Evolutionary conservation across 2,888 invertebrate species (phyloP), one percentile per base, ranked within the genome.

Genomic region (Octonoba sinensis): DNA sequence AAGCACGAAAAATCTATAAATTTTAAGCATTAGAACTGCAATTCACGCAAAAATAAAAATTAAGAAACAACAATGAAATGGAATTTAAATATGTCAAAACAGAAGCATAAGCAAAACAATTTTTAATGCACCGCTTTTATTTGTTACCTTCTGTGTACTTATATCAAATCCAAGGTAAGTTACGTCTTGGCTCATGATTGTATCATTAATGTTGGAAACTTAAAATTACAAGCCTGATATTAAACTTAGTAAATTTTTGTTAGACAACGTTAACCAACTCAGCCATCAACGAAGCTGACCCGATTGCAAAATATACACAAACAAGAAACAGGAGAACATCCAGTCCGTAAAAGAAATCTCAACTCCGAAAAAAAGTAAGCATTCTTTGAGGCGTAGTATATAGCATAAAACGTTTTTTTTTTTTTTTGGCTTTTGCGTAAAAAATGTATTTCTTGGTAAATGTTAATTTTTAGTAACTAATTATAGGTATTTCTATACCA

Each of bases 131-230:
- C 36, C 8, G n/a, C 36, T 46, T 13, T 16, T 20, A 46, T n/a
- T 11, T 69, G 4, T 12, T 60, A 86, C 86, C 85, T 87, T 86
- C 79, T 86, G 86, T 46, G 86, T 86, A 64, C 85, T 85, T 36
- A 86, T 83, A 82, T 86, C 86, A 65, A 86, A 83, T 0, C 86
- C 86, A 44, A 86, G 67, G 36, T 79, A 84, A 11, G 64, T 64
- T n/a, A 22, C 36, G 27, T 47, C 62, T 44, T 76, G 51, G 0
- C 36, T 67, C 76, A 79, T 79, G 1, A 3, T 67, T 44, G 27
- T 36, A 24, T 1, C n/a, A 54, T 54, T 44, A 64, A 12, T 44
- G 46, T n/a, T 64, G 16, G 44, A 16, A 44, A 64, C n/a, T 36
- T 46, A 64, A 44, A 36, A 64, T 15, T 22, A 8, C 8, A 36